Percentiles rank a stretch among this genome's conserved stretches.
These are phyloP conservation scores for Acrocera orbiculus DNA, from an alignment of 2,888 invertebrate genomes.

Conservation along the genomic window DNA sequence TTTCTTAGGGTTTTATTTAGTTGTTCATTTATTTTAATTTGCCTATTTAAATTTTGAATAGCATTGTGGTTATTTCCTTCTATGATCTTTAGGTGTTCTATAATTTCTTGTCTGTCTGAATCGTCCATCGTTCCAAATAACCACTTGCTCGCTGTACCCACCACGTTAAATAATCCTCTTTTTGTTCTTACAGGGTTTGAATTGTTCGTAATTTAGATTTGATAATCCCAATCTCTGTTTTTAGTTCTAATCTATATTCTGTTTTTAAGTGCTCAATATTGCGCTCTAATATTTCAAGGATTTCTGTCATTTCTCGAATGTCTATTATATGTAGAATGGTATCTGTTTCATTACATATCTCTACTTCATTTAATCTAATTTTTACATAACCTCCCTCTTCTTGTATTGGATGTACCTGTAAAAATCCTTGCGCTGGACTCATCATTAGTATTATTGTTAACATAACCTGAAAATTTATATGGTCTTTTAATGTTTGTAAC, in stretches of 20 bases:
- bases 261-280: conserved; percentile 5
- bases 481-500: conserved; percentile 6
- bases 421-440: neutral
- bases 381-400: neutral
- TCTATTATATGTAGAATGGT: neutral
- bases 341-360: neutral
- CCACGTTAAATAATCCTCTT: conserved; percentile 3
- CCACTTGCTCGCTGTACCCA: conserved; percentile 1
- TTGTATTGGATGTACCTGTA: neutral
- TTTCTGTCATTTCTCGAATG: no score
- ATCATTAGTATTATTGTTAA: neutral
- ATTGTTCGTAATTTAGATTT: conserved; percentile 4
- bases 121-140: conserved; percentile 4
- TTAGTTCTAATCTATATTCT: conserved; percentile 1
- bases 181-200: neutral
- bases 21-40: conserved; percentile 2
- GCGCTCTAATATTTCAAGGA: no score
- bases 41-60: neutral
- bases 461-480: conserved; percentile 2
- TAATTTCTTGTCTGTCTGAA: conserved; percentile 4
- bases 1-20: conserved; percentile 5
- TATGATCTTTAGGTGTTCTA: neutral
- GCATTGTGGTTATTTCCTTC: neutral
- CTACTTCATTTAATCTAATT: neutral
- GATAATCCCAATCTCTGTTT: conserved; percentile 1